Percentiles rank a stretch among this genome's conserved stretches.
These are phyloP conservation scores for Polyploca ridens DNA, from an alignment of 2,888 invertebrate genomes.

Conservation along the genomic window DNA sequence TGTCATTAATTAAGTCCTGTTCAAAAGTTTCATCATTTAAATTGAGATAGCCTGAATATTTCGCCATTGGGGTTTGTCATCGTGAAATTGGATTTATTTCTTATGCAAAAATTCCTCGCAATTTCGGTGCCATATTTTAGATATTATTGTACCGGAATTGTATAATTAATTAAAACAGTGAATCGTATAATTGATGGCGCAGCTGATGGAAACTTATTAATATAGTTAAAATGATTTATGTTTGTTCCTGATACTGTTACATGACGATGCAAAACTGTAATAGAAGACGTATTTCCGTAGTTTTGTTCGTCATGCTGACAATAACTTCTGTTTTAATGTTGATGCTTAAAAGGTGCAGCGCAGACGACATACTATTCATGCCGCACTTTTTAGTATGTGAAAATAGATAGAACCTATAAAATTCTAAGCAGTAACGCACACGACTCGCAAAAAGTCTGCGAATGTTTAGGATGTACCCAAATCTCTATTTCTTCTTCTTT, in stretches of 20 bases:
- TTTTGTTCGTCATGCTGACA: slow-evolving; percentile 5
- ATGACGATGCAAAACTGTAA: slow-evolving; percentile 3
- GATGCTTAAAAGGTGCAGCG: background rate
- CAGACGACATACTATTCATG: too few relatives aligned
- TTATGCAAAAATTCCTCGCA: background rate
- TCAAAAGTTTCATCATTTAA: background rate
- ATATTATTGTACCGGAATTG: background rate
- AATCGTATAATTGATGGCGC: background rate
- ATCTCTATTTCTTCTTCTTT: too few relatives aligned
- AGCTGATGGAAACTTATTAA: background rate
- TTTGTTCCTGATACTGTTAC: background rate
- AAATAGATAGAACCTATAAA: too few relatives aligned
- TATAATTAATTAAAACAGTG: slow-evolving; percentile 3
- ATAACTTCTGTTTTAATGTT: background rate
- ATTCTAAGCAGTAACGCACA: too few relatives aligned
- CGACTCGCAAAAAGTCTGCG: too few relatives aligned
- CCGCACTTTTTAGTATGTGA: too few relatives aligned
- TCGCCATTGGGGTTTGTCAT: background rate
- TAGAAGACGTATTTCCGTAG: background rate
- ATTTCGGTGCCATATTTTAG: slow-evolving; percentile 1
- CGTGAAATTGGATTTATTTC: slow-evolving; percentile 6
- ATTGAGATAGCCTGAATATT: background rate
- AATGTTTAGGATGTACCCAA: too few relatives aligned
- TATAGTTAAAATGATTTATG: slow-evolving; percentile 2
- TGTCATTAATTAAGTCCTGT: background rate